Conservation (phyloP, 2,113 vertebrate species). For the Poeciliopsis turrubarensis region DNA sequence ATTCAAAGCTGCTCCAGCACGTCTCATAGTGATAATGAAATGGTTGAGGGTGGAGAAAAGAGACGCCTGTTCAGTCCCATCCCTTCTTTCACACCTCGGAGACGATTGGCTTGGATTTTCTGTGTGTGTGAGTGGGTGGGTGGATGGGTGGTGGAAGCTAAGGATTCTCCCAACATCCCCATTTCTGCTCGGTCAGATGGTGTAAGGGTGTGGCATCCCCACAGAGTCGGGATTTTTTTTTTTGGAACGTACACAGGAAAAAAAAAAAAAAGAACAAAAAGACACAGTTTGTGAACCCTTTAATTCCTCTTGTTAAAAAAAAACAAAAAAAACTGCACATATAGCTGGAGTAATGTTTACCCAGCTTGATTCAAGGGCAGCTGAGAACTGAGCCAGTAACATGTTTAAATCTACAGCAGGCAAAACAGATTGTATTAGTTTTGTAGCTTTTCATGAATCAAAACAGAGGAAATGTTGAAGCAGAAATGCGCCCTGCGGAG, state of each 20-base stretch:
- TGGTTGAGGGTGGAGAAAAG: slow-evolving; percentile 10
- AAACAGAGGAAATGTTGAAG: neutral
- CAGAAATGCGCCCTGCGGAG: neutral
- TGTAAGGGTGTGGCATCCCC: slow-evolving; percentile 68
- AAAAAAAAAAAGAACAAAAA: neutral
- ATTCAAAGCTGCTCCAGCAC: neutral
- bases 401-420: no score
- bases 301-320: neutral
- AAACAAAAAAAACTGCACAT: neutral
- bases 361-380: slow-evolving; percentile 14
- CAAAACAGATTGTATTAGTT: neutral
- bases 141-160: slow-evolving; percentile 7
- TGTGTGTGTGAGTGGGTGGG: slow-evolving; percentile 18
- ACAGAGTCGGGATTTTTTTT: slow-evolving; percentile 31
- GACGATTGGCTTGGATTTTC: slow-evolving; percentile 30
- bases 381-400: slow-evolving; percentile 1
- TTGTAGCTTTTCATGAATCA: neutral
- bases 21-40: slow-evolving; percentile 18
- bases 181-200: slow-evolving; percentile 32
- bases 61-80: slow-evolving; percentile 23
- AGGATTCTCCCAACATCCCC: slow-evolving; percentile 37
- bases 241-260: slow-evolving; percentile 15
- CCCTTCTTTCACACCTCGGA: slow-evolving; percentile 50
- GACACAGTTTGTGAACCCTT: neutral
- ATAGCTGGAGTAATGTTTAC: neutral